A percentile compares a stretch with the other conserved stretches of the same genome.
Conservation (phyloP, 2,797 vertebrate genomes). For the Spondyliosoma cantharus region DNA sequence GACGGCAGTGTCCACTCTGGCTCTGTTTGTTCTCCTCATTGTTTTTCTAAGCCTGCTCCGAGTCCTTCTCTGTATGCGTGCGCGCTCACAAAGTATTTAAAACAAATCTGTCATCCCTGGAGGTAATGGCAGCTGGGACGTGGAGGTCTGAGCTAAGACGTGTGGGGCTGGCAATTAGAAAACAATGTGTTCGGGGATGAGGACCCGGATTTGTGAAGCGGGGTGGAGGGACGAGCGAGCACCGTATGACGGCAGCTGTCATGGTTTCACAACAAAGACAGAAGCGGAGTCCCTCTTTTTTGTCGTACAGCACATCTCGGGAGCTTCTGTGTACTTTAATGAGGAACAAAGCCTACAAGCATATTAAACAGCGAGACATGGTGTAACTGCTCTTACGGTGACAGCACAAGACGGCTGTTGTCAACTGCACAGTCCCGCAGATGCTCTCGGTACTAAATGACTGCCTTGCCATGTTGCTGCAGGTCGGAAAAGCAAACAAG, state of each 20-base stretch:
- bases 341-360: slow-evolving; percentile 76
- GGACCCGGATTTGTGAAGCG: slow-evolving; percentile 47
- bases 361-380: slow-evolving; percentile 68
- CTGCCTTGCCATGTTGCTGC: slow-evolving; percentile 34
- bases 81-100: slow-evolving; percentile 63
- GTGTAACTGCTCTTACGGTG: slow-evolving; percentile 56
- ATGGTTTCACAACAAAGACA: slow-evolving; percentile 72
- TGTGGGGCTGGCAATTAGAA: slow-evolving; percentile 74
- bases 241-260: slow-evolving; percentile 74
- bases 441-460: slow-evolving; percentile 44
- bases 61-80: slow-evolving; percentile 58
- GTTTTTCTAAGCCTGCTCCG: slow-evolving; percentile 38
- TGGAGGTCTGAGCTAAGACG: slow-evolving; percentile 58
- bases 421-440: slow-evolving; percentile 36
- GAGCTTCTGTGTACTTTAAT: slow-evolving; percentile 75
- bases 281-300: slow-evolving; percentile 60
- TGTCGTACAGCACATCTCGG: slow-evolving; percentile 66
- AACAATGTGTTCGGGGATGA: slow-evolving; percentile 67
- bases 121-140: slow-evolving; percentile 58
- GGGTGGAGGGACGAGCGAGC: slow-evolving; percentile 34
- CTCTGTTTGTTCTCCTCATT: slow-evolving; percentile 40
- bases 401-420: slow-evolving; percentile 56
- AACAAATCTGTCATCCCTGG: slow-evolving; percentile 70
- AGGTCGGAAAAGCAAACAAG: slow-evolving; percentile 15
- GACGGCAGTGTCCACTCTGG: slow-evolving; percentile 33